phyloP scores from a whole-genome alignment of 2,113 vertebrate species.

The Arvicanthis niloticus region DNA sequence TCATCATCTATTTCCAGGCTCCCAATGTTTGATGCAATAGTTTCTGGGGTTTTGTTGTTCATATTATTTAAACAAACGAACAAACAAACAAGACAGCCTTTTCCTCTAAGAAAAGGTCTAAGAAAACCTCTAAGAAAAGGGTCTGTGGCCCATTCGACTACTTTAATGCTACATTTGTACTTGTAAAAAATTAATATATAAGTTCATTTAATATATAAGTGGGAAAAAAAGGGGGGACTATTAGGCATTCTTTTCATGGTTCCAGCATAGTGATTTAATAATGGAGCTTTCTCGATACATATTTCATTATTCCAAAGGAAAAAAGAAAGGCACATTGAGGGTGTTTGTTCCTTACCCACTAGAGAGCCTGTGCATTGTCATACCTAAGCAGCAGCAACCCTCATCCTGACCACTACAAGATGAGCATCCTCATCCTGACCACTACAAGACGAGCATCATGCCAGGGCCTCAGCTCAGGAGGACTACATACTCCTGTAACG shows the following conservation, averaged over 20 bases:
- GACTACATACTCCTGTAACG: neutral
- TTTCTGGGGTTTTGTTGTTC: neutral
- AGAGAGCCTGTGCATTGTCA: neutral
- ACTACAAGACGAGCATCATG: neutral
- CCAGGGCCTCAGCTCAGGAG: neutral
- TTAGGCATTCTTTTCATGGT: constrained; percentile 1
- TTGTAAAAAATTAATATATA: neutral
- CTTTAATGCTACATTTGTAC: constrained; percentile 1
- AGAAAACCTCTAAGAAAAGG: neutral
- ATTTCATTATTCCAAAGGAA: constrained; percentile 24
- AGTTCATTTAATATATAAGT: constrained; percentile 14
- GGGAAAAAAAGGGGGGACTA: neutral
- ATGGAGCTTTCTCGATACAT: neutral
- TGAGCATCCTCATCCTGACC: neutral
- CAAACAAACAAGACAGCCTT: neutral
- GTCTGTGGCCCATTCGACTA: neutral
- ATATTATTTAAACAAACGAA: neutral
- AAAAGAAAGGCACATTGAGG: neutral
- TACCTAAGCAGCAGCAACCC: neutral
- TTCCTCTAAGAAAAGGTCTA: neutral
- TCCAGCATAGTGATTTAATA: constrained; percentile 19
- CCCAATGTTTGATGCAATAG: neutral
- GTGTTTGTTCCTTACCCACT: neutral
- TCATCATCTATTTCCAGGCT: neutral
- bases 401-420: neutral